Conservation (phyloP, 2,113 vertebrate genomes). For the Pycnonotus jocosus region DNA sequence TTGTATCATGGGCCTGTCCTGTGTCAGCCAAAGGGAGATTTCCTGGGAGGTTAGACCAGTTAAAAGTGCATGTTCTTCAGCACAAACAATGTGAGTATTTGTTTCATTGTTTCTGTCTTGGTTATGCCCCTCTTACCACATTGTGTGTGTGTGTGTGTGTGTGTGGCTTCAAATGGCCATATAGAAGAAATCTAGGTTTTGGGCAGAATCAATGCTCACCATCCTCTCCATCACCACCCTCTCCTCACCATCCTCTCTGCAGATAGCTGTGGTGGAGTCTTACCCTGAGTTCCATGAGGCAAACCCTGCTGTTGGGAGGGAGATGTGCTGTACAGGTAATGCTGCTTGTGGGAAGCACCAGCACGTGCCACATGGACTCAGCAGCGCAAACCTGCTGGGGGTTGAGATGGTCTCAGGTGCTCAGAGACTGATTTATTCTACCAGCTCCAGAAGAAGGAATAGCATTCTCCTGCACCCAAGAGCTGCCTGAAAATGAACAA, state of each 20-base stretch:
- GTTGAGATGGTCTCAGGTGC: not conserved
- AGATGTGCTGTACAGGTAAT: rapidly evolving
- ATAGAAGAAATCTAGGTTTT: not conserved
- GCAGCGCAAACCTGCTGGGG: not conserved
- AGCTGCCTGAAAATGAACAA: not conserved
- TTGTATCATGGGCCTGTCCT: not conserved
- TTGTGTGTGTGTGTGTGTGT: not conserved
- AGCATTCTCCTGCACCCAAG: not conserved
- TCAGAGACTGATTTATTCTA: not conserved
- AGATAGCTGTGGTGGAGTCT: not conserved
- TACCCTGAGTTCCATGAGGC: not conserved
- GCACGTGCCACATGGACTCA: not conserved
- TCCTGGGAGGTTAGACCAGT: not conserved
- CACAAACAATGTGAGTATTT: not conserved
- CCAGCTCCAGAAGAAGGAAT: not conserved
- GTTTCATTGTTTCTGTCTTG: not conserved
- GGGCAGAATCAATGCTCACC: rapidly evolving
- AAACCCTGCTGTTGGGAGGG: not conserved
- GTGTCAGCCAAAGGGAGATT: not conserved
- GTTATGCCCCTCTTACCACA: not conserved
- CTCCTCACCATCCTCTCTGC: not conserved
- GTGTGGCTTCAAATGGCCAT: not conserved
- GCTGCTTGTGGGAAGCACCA: not conserved
- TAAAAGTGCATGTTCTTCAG: not conserved
- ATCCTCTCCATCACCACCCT: not conserved